phyloP scores from a whole-genome alignment of 2,888 invertebrate genomes.

The Cephus runcator region DNA sequence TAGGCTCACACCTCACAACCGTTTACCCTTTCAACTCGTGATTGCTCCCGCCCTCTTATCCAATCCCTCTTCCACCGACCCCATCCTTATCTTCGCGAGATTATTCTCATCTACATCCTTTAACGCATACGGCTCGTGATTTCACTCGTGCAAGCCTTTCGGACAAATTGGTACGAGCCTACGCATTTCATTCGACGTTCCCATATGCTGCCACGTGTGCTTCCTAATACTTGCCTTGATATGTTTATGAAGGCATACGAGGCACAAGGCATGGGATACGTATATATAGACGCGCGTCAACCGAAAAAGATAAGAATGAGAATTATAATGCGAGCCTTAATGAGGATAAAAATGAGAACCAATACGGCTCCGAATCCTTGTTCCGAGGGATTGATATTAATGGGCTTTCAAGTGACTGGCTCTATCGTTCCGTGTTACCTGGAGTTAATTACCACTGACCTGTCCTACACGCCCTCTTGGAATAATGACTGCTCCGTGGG shows the following conservation, averaged over 20 bases:
- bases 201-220: not conserved
- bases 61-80: not conserved
- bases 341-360: not conserved
- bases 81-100: not conserved
- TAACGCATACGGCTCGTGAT: not conserved
- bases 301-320: not conserved
- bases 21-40: conserved; percentile 56
- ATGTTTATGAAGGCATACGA: no score
- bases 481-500: not conserved
- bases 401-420: conserved; percentile 2
- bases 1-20: conserved; percentile 46
- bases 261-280: not conserved
- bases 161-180: not conserved
- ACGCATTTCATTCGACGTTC: not conserved
- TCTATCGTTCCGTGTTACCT: conserved; percentile 3
- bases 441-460: conserved; percentile 1
- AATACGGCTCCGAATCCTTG: not conserved
- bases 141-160: not conserved
- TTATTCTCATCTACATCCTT: not conserved
- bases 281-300: not conserved
- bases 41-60: conserved; percentile 38
- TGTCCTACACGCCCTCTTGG: not conserved
- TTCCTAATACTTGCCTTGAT: not conserved
- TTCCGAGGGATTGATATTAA: not conserved
- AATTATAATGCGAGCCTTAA: not conserved